A percentile compares a stretch with the other conserved stretches of the same genome.
phyloP scores from a whole-genome alignment of 1,140 invertebrate genomes.

The Halyomorpha halys region DNA sequence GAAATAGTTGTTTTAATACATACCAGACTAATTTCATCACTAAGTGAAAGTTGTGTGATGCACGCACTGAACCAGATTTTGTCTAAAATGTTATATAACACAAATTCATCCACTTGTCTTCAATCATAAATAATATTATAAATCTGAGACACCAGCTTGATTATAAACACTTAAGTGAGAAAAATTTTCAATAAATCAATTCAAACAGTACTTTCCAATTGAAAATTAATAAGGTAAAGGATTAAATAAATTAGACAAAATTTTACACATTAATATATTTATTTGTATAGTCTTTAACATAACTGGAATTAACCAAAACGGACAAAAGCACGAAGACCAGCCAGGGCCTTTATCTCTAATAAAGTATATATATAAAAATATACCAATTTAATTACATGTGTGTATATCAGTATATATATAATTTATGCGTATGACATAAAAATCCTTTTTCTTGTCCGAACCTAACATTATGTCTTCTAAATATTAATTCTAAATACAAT shows the following conservation, averaged over 20 bases:
- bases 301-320: slow-evolving; percentile 15
- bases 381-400: background rate
- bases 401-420: slow-evolving; percentile 16
- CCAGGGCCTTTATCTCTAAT: background rate
- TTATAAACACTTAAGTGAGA: too few relatives aligned
- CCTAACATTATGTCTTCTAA: slow-evolving; percentile 1
- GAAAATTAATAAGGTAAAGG: background rate
- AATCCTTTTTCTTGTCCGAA: slow-evolving; percentile 1
- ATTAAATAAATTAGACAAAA: background rate
- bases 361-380: slow-evolving; percentile 12
- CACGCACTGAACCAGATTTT: too few relatives aligned
- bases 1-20: too few relatives aligned
- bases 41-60: too few relatives aligned
- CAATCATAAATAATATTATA: too few relatives aligned
- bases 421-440: slow-evolving; percentile 11
- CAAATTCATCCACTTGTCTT: too few relatives aligned
- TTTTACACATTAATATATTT: slow-evolving; percentile 15
- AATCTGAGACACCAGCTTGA: too few relatives aligned
- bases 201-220: too few relatives aligned
- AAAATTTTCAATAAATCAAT: too few relatives aligned
- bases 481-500: slow-evolving; percentile 9
- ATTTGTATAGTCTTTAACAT: slow-evolving; percentile 15
- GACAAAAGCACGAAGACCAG: slow-evolving; percentile 9
- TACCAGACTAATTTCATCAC: too few relatives aligned
- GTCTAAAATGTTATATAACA: too few relatives aligned